Evolutionary conservation across 2,113 vertebrate species (phyloP), one percentile per base, ranked within the genome.

Genomic region (Colinus virginianus): DNA sequence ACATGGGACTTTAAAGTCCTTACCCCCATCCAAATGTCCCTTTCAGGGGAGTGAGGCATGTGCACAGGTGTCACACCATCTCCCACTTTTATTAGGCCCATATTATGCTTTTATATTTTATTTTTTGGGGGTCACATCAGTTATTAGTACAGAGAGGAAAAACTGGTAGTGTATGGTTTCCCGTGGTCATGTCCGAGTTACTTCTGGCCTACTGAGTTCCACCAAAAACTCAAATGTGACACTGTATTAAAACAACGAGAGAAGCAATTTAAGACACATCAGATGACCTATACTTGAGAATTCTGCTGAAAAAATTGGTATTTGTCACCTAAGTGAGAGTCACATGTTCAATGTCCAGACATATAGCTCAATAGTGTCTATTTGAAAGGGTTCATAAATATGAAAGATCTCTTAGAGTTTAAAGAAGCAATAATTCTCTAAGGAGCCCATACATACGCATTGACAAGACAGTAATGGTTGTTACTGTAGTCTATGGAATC

Each of bases 281-380:
- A 46, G 28, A 77, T 34, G 68, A 70, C 36, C 51, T 70, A 19
- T 34, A 58, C 42, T 70, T 74, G 71, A 83, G 32, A 94, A 87
- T 90, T 93, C 61, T 48, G 30, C 30, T 81, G 67, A 90, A 97
- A 97, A 94, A 92, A 94, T 56, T 78, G 71, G 84, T 86, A 74
- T 18, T 43, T 0, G 2, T 72, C n/a, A 30, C 23, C 43, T 78
- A 90, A 84, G 81, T 36, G 36, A 75, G 40, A 87, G 67, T 96
- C 91, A 96, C 78, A 89, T 66, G 91, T 78, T 87, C 46, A 80
- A 85, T 82, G 79, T 95, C 84, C 45, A 93, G 74, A 72, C 13
- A 9, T 56, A 88, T 59, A 84, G 94, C 80, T 95, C 86, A 95
- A 82, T 85, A 95, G 69, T 51, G 78, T 71, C 59, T 56, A 78